phyloP scores from a whole-genome alignment of 2,113 vertebrate species.

The Pontoporia blainvillei region DNA sequence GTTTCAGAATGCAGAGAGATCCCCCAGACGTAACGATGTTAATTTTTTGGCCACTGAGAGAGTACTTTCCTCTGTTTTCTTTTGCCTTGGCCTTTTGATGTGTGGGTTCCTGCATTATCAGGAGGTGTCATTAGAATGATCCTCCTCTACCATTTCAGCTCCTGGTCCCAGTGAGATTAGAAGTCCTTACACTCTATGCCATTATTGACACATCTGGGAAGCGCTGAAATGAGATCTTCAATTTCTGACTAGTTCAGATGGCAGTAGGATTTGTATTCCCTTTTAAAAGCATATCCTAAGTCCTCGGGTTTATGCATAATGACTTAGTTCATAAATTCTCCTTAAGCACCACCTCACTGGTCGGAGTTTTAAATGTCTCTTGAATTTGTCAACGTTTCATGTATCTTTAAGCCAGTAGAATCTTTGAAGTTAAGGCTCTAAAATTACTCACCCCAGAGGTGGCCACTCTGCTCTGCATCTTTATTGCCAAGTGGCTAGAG shows the following conservation, averaged over 20 bases:
- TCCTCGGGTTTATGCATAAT: background rate
- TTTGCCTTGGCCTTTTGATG: background rate
- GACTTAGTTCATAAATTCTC: background rate
- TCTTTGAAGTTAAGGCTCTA: background rate
- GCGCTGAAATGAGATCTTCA: background rate
- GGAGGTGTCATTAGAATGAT: rapidly evolving
- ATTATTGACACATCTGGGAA: background rate
- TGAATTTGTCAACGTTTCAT: background rate
- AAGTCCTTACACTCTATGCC: background rate
- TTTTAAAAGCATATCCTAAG: background rate
- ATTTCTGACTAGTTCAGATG: background rate
- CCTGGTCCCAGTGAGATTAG: background rate
- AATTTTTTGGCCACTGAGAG: background rate
- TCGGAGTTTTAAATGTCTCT: background rate
- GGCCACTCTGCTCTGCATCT: background rate
- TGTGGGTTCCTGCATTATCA: rapidly evolving
- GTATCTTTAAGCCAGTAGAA: background rate
- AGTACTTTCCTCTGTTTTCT: background rate
- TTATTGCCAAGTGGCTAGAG: background rate
- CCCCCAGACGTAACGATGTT: background rate
- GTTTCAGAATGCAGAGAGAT: background rate
- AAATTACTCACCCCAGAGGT: background rate
- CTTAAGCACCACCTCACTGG: background rate
- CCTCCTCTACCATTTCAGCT: background rate
- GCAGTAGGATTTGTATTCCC: background rate